phyloP scores from a whole-genome alignment of 1,140 invertebrate species.

The Branchinecta lindahli region DNA sequence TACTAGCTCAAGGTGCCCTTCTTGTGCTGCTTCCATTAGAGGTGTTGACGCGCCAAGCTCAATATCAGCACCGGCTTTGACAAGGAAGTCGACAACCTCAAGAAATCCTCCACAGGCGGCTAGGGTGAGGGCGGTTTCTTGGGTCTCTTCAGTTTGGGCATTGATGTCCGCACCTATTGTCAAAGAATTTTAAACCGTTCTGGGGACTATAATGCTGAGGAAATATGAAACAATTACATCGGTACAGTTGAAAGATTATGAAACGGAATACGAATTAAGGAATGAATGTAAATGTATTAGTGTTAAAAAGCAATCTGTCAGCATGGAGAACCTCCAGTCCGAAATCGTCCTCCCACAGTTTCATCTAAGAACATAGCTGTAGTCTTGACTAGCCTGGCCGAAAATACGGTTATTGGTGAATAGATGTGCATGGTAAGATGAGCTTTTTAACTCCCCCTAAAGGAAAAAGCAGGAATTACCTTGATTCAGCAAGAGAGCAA shows the following conservation, averaged over 20 bases:
- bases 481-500: conserved; percentile 77
- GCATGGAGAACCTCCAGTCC: too few relatives aligned
- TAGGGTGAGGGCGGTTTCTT: conserved; percentile 90
- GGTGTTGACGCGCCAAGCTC: conserved; percentile 92
- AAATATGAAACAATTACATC: not conserved
- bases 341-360: too few relatives aligned
- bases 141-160: conserved; percentile 93
- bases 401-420: too few relatives aligned
- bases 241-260: too few relatives aligned
- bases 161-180: conserved; percentile 78
- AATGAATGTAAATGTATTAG: too few relatives aligned
- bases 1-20: conserved; percentile 80
- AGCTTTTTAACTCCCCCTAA: too few relatives aligned
- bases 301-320: too few relatives aligned
- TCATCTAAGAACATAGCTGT: too few relatives aligned
- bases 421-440: too few relatives aligned
- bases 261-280: too few relatives aligned
- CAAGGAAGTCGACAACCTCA: conserved; percentile 91
- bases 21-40: conserved; percentile 90
- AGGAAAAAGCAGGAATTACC: conserved; percentile 34
- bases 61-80: conserved; percentile 87
- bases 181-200: conserved; percentile 10
- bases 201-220: not conserved
- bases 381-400: too few relatives aligned
- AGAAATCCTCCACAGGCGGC: conserved; percentile 94